Evolutionary conservation across 2,797 vertebrate genomes (phyloP), one percentile per base, ranked within the genome.

Genomic region (Pangasius krempfi): DNA sequence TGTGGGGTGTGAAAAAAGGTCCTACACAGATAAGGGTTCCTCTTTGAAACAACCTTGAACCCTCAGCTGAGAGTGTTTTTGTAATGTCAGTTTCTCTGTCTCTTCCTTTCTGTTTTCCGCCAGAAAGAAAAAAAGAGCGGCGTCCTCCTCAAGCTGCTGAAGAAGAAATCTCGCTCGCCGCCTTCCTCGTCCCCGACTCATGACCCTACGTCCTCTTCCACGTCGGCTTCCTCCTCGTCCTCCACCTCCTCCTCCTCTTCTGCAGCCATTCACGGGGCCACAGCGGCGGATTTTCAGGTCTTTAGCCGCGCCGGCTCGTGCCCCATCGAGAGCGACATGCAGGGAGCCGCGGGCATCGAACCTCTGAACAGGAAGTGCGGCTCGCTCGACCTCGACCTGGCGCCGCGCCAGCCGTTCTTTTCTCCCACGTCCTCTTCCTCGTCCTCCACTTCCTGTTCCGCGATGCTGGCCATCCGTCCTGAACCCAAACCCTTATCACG

Each of bases 81-180:
- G 1, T 12, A 2, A 75, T 50, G 22, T 73, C 7, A 27, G 47
- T 5, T n/a, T 52, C 22, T 64, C 30, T 82, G 27, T 75, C 22
- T 68, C 25, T 68, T 52, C 85, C 27, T 33, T 27, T 91, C 87
- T 58, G 30, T 79, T 66, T 64, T 54, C 73, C 27, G 66, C 1
- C 95, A 99, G 98, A 99, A 98, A 92, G 98, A 99, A 94, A 98
- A 98, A 92, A 99, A 99, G 95, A 97, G 97, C 0, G 97, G 97
- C 0, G 98, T 97, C 66, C 95, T 99, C 86, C 95, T 99, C 91
- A 99, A 99, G 93, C 97, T 99, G 62, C 93, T 99, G 78, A 99
- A 99, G 93, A 99, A 97, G 96, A 99, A 99, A 93, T 94, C 98
- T 0, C 98, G 98, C 5, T 99, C 98, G 0, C 98, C 98, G 0